These are phyloP conservation scores for Aurelia aurita complex sp. Pacific DNA, from an alignment of 30 jellyfish, hydroid and myxozoan genomes.

Conservation along the genomic window DNA sequence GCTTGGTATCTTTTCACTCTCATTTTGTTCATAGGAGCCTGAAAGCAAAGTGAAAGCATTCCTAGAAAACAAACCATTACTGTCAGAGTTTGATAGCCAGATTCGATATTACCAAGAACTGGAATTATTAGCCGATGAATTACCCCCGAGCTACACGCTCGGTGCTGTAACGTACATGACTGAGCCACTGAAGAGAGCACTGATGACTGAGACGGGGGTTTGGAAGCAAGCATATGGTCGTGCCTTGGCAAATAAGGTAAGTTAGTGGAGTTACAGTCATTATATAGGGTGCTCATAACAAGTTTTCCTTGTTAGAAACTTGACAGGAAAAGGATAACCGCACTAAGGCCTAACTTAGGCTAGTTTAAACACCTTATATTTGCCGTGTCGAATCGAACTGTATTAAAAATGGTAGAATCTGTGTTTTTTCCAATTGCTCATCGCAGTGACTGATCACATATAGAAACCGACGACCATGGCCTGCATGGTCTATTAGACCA, in stretches of 20 bases:
- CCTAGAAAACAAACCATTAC: constrained; percentile 65
- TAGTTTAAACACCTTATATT: no score
- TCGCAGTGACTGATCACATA: no score
- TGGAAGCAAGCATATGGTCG: constrained; percentile 94
- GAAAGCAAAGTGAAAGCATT: constrained; percentile 69
- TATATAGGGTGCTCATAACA: constrained; percentile 20
- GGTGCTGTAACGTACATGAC: constrained; percentile 83
- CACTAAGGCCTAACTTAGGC: no score
- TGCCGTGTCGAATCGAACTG: no score
- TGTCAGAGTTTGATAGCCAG: constrained; percentile 73
- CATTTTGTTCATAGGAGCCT: constrained; percentile 59
- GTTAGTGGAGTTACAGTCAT: background rate
- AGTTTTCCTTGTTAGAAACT: no score
- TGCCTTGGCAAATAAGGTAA: constrained; percentile 79
- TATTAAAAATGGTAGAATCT: no score
- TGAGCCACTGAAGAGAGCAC: constrained; percentile 78
- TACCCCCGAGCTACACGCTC: constrained; percentile 75
- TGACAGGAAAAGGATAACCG: no score
- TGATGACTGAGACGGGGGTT: constrained; percentile 77
- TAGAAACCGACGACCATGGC: no score
- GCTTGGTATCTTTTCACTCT: no score
- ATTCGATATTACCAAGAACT: constrained; percentile 66
- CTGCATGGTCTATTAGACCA: no score
- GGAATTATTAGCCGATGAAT: constrained; percentile 54
- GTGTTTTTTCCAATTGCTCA: no score